phyloP scores from a whole-genome alignment of 2,113 vertebrate genomes.

The Serinus canaria region DNA sequence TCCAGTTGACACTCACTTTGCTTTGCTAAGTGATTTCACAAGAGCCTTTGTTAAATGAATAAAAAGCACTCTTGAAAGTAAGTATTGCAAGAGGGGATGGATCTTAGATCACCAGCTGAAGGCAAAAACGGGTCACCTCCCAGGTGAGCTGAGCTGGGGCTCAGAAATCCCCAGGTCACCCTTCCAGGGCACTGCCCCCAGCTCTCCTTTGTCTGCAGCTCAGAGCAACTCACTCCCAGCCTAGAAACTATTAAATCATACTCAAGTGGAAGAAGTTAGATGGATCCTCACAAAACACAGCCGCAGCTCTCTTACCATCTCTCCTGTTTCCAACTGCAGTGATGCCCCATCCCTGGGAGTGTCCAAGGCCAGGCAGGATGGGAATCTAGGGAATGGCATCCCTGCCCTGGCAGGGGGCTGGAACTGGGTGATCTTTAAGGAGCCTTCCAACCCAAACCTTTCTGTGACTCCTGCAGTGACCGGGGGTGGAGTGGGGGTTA shows the following conservation, averaged over 20 bases:
- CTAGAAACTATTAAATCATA: not conserved
- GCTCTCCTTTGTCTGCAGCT: not conserved
- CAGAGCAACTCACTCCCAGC: not conserved
- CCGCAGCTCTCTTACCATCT: not conserved
- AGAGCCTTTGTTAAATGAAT: not conserved
- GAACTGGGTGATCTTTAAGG: accelerated
- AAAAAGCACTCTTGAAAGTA: not conserved
- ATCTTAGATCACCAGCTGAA: not conserved
- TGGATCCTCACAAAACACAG: not conserved
- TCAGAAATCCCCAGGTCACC: not conserved
- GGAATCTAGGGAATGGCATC: accelerated
- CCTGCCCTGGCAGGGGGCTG: not conserved
- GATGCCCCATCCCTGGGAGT: not conserved
- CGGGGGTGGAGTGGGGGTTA: no score
- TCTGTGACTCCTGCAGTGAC: accelerated
- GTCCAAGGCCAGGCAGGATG: not conserved
- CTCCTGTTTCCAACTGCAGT: not conserved
- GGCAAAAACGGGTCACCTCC: not conserved
- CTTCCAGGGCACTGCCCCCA: not conserved
- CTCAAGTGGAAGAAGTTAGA: not conserved
- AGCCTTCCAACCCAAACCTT: not conserved
- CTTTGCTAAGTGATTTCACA: not conserved
- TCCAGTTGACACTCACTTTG: not conserved
- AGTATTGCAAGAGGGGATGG: not conserved
- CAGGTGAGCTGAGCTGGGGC: not conserved